Percentiles rank a stretch among this genome's conserved stretches.
Conservation (phyloP, 2,113 vertebrate genomes). For the Embiotoca jacksoni region DNA sequence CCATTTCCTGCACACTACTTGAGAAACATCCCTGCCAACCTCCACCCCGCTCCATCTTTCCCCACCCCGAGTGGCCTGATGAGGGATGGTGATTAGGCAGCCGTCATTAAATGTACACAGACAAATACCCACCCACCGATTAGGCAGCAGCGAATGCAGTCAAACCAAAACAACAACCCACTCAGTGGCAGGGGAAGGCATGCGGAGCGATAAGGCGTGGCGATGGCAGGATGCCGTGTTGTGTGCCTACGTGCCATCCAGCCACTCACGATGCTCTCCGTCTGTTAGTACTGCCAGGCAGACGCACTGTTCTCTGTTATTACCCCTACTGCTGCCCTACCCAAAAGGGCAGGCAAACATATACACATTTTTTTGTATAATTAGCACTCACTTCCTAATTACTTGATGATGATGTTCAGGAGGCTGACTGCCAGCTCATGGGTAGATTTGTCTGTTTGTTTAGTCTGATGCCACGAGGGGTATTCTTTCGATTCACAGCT, state of each 20-base stretch:
- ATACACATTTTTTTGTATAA: conserved; percentile 33
- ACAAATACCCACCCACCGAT: conserved; percentile 60
- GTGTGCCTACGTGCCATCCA: conserved; percentile 72
- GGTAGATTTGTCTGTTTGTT: conserved; percentile 28
- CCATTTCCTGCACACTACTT: conserved; percentile 49
- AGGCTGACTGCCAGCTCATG: conserved; percentile 13
- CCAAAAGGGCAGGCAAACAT: not conserved
- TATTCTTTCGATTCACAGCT: not conserved
- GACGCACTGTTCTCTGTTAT: conserved; percentile 41
- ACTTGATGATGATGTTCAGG: conserved; percentile 30
- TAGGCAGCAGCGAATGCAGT: conserved; percentile 64
- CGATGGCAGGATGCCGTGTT: conserved; percentile 58
- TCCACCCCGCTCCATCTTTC: conserved; percentile 34
- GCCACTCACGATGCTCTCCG: conserved; percentile 60
- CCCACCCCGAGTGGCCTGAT: conserved; percentile 55
- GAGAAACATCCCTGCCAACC: conserved; percentile 44
- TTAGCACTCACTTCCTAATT: conserved; percentile 57
- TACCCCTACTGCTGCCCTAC: conserved; percentile 33
- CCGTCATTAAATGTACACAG: conserved; percentile 63
- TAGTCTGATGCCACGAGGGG: conserved; percentile 10
- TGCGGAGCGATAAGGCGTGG: conserved; percentile 59
- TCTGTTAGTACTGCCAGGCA: conserved; percentile 35
- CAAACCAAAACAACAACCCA: conserved; percentile 74
- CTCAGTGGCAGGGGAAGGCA: conserved; percentile 47
- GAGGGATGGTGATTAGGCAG: conserved; percentile 71